phyloP scores from a whole-genome alignment of 2,113 vertebrate species.

The Zosterops lateralis region DNA sequence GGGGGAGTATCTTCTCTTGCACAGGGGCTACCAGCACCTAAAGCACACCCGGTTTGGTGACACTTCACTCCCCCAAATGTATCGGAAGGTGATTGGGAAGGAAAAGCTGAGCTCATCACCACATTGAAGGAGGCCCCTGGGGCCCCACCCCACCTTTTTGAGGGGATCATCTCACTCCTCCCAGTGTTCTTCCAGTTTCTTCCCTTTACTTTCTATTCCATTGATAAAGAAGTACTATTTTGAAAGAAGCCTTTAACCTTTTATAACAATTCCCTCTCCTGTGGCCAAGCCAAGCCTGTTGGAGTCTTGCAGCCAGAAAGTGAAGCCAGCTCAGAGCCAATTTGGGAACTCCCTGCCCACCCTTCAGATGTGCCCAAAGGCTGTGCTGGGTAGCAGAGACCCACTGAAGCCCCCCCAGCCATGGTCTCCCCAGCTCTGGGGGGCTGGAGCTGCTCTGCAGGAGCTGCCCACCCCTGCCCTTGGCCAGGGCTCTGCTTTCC shows the following conservation, averaged over 20 bases:
- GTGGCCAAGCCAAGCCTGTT: accelerated
- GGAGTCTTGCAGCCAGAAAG: neutral
- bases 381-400: neutral
- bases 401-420: no score
- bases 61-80: neutral
- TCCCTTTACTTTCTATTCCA: neutral
- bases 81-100: neutral
- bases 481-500: no score
- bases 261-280: neutral
- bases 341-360: neutral
- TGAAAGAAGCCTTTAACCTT: neutral
- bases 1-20: neutral
- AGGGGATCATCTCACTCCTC: neutral
- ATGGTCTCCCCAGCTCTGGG: neutral
- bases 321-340: accelerated
- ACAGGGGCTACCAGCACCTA: neutral
- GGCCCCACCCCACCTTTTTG: neutral
- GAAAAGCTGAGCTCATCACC: neutral
- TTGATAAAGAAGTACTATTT: neutral
- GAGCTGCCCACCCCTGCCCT: neutral
- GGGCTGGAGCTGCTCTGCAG: neutral
- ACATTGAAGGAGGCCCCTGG: neutral
- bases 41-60: neutral
- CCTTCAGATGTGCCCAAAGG: neutral
- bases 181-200: neutral